phyloP scores from a whole-genome alignment of 2,888 invertebrate genomes.

The Congeria kusceri region DNA sequence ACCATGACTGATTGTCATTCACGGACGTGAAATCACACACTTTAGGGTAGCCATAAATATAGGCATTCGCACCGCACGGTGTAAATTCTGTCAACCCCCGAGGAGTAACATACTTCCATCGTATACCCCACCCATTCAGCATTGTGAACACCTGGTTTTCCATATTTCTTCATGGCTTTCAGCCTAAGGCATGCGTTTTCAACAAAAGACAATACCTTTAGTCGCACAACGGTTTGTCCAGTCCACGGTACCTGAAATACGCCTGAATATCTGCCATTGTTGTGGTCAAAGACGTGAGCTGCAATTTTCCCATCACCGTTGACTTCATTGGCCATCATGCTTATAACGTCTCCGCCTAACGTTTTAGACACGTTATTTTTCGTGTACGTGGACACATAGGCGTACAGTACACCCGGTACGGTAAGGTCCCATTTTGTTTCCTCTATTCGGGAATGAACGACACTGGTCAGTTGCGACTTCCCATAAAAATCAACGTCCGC shows the following conservation, averaged over 20 bases:
- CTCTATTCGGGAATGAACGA: too few species aligned
- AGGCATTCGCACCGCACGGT: slow-evolving; percentile 38
- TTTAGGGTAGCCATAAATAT: slow-evolving; percentile 28
- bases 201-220: slow-evolving; percentile 39
- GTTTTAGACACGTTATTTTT: slow-evolving; percentile 14
- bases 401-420: too few species aligned
- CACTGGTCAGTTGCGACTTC: too few species aligned
- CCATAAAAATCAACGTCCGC: too few species aligned
- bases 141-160: slow-evolving; percentile 49
- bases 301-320: slow-evolving; percentile 37
- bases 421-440: too few species aligned
- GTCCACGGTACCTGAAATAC: slow-evolving; percentile 37
- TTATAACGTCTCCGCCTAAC: slow-evolving; percentile 46
- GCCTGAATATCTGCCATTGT: slow-evolving; percentile 51
- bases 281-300: slow-evolving; percentile 45
- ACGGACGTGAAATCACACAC: slow-evolving; percentile 51
- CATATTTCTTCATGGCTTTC: slow-evolving; percentile 43
- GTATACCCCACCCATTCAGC: slow-evolving; percentile 40
- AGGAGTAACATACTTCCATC: slow-evolving; percentile 9
- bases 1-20: slow-evolving; percentile 47
- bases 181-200: slow-evolving; percentile 43
- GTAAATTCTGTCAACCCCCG: slow-evolving; percentile 8
- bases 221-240: slow-evolving; percentile 29
- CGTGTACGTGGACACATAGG: slow-evolving; percentile 13
- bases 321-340: slow-evolving; percentile 40